Percentiles rank a stretch among this genome's conserved stretches.
phyloP scores from a whole-genome alignment of 1,140 invertebrate species.

The Steinernema feltiae region DNA sequence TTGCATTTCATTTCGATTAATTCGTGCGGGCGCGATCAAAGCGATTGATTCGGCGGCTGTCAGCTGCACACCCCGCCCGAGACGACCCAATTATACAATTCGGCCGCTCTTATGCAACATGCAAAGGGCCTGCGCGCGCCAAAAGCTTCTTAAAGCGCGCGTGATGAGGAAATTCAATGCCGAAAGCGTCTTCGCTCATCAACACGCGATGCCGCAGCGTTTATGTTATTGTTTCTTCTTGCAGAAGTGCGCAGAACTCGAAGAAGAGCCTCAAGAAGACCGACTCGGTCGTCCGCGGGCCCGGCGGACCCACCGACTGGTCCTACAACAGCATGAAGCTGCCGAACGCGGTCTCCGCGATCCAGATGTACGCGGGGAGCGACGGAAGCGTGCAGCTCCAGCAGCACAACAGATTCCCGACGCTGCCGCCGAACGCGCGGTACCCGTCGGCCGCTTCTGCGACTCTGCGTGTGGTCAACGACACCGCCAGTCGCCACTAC shows the following conservation, averaged over 20 bases:
- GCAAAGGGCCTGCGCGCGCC: neutral
- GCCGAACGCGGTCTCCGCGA: constrained; percentile 7
- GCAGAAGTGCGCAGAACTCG: neutral
- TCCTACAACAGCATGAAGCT: constrained; percentile 15
- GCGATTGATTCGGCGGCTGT: neutral
- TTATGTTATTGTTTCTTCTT: neutral
- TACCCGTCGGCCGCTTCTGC: neutral
- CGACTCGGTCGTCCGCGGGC: neutral
- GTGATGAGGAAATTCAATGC: neutral
- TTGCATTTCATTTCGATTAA: neutral
- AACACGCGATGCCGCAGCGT: constrained; percentile 3
- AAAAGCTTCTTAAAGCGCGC: neutral
- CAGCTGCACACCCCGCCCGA: neutral
- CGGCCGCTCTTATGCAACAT: neutral
- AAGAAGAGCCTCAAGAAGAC: constrained; percentile 3
- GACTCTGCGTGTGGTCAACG: neutral
- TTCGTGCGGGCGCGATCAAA: neutral
- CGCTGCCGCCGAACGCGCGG: neutral
- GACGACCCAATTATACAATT: constrained; percentile 1
- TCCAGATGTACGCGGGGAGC: constrained; percentile 8
- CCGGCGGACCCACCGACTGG: neutral
- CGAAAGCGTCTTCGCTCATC: neutral
- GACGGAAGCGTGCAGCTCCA: neutral
- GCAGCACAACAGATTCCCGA: neutral
- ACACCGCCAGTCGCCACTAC: constrained; percentile 1